A percentile compares a stretch with the other conserved stretches of the same genome.
Evolutionary conservation across 2,797 vertebrate species (phyloP).

Genomic region (Falco rusticolus): DNA sequence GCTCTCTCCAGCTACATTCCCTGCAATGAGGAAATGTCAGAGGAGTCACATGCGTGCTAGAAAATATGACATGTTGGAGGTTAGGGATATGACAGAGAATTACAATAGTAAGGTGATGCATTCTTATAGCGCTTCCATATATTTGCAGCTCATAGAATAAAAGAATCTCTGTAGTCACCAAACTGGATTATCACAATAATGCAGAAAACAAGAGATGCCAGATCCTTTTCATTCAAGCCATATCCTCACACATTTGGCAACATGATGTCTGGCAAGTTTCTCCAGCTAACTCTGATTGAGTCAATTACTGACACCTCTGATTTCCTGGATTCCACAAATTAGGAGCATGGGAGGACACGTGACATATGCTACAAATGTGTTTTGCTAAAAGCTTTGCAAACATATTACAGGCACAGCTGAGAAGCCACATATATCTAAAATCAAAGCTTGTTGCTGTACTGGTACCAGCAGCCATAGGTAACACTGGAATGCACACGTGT

Average conservation of each 20-base stretch:
- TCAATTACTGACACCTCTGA: not conserved
- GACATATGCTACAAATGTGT: not conserved
- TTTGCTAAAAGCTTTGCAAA: not conserved
- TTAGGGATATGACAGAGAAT: not conserved
- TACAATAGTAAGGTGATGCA: not conserved
- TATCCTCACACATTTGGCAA: not conserved
- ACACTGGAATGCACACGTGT: fast-evolving
- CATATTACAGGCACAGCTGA: not conserved
- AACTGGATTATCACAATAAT: not conserved
- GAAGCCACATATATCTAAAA: not conserved
- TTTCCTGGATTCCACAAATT: not conserved
- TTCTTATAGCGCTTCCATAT: not conserved
- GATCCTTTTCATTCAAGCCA: not conserved
- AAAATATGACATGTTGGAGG: not conserved
- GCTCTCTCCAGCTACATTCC: not conserved
- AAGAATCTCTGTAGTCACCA: not conserved
- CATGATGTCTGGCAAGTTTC: not conserved
- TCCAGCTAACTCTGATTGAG: not conserved
- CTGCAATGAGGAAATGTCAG: not conserved
- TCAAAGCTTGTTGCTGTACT: not conserved
- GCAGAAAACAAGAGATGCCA: not conserved
- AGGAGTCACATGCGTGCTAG: not conserved
- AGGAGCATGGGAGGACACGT: not conserved
- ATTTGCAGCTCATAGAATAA: not conserved
- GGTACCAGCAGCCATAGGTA: not conserved